Base-by-base conservation (phyloP, 1,140 invertebrate genomes). In the Harpegnathos saltator region DNA sequence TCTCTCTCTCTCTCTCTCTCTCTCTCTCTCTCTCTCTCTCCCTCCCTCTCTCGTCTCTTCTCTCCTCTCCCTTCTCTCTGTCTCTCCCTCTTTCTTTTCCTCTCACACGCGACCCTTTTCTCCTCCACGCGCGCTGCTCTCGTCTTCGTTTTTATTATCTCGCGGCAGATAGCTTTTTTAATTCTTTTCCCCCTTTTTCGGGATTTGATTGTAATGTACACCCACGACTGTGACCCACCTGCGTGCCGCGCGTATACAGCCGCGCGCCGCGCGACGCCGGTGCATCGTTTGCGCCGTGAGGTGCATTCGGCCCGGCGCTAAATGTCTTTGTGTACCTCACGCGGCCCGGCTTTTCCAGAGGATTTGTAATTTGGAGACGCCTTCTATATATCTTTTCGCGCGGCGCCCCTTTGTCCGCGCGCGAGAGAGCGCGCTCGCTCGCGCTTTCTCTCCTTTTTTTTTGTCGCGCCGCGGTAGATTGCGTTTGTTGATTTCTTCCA, bases 201-300 rank as follows among this genome's bases (percentile, higher is more conserved):
- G 89, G 89, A 93, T 93, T 92, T 92, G 90, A 93, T 93, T 92
- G 92, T 92, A 93, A 93, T 91, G 77, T 92, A 92, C 86, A 92
- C 90, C 89, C 61, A 73, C 50, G 68, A 33, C 73, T 59, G 52
- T 80, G 71, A 83, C 68, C 71, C 78, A 83, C 50, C 84, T 86
- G 65, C 68, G 68, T 71, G 75, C 59, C 63, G 52, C 33, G 19
- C 50, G 63, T 48, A 74, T 61, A 61, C 59, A 56, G 56, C 63
- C 44, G 54, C 52, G 54, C 59, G 29, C 26, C 38, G 54, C 65
- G 61, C 33, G 19, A 48, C 22, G 66, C 50, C 68, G 72, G 65
- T 50, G 65, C 58, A 22, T 84, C 83, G 84, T 85, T 85, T 85
- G 82, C 58, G 58, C 84, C 48, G 50, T 69, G 84, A 78, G 63